phyloP scores from a whole-genome alignment of 2,888 invertebrate genomes.

The Zhuqinia jingwanae region DNA sequence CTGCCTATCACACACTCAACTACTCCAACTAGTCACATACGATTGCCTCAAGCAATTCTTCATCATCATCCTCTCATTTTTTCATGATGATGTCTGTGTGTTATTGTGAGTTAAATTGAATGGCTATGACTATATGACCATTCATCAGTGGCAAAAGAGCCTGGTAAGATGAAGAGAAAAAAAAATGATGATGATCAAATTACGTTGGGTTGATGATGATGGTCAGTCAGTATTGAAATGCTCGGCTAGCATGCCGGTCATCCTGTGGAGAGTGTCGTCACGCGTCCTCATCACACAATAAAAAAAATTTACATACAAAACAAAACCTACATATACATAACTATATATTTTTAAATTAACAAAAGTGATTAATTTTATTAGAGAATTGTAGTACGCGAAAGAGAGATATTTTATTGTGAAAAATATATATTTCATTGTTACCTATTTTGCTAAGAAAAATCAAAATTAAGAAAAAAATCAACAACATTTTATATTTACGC shows the following conservation, averaged over 20 bases:
- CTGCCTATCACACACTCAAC: background rate
- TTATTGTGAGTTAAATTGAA: slow-evolving; percentile 6
- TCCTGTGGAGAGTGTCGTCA: slow-evolving; percentile 30
- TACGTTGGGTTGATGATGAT: slow-evolving; percentile 17
- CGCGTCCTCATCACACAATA: background rate
- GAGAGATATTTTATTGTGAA: slow-evolving; percentile 20
- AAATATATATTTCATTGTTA: slow-evolving; percentile 13
- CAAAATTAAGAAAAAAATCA: background rate
- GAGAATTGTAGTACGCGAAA: background rate
- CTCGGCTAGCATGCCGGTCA: slow-evolving; percentile 68
- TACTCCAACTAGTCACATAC: background rate
- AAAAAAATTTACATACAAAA: background rate
- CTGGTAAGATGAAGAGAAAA: background rate
- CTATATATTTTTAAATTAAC: background rate
- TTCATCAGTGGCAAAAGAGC: slow-evolving; percentile 33
- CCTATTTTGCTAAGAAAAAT: background rate
- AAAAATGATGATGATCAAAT: background rate
- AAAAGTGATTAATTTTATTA: slow-evolving; percentile 8
- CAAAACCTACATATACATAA: too few species aligned
- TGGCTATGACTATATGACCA: slow-evolving; percentile 24
- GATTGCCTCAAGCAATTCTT: slow-evolving; percentile 36
- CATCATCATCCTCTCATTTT: too few species aligned
- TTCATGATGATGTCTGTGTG: background rate
- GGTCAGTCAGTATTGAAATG: slow-evolving; percentile 65
- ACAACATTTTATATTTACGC: background rate